Conservation (phyloP, 1,140 invertebrate genomes). For the Habropoda laboriosa region DNA sequence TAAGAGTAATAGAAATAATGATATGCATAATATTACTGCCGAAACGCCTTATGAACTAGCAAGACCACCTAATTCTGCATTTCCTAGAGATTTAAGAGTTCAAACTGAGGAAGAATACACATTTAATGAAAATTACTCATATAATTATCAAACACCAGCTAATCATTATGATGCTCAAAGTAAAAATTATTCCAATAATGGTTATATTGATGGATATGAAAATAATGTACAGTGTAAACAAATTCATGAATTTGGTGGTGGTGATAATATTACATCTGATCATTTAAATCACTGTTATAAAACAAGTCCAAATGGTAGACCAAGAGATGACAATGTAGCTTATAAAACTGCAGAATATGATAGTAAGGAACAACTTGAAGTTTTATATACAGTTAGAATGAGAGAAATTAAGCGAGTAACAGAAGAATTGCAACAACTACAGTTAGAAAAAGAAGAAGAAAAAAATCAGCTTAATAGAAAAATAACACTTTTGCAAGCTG, state of each 20-base stretch:
- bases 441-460: constrained; percentile 68
- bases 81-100: constrained; percentile 53
- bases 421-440: constrained; percentile 69
- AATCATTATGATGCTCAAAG: constrained; percentile 72
- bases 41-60: constrained; percentile 71
- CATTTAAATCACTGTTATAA: constrained; percentile 72
- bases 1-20: constrained; percentile 57
- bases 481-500: constrained; percentile 70
- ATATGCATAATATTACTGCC: constrained; percentile 34
- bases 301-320: constrained; percentile 70
- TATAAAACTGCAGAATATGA: constrained; percentile 73
- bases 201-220: constrained; percentile 70
- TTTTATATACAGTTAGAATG: constrained; percentile 72
- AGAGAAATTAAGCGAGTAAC: constrained; percentile 71
- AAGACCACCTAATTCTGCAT: constrained; percentile 59
- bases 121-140: constrained; percentile 65
- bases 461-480: constrained; percentile 66
- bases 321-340: constrained; percentile 58
- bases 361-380: constrained; percentile 75
- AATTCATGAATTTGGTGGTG: constrained; percentile 62
- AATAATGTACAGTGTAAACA: constrained; percentile 66
- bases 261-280: constrained; percentile 68
- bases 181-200: constrained; percentile 72
- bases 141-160: constrained; percentile 74
- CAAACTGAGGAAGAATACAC: constrained; percentile 62